Evolutionary conservation across 1,140 invertebrate species (phyloP).

Genomic region (Nymphalis io): DNA sequence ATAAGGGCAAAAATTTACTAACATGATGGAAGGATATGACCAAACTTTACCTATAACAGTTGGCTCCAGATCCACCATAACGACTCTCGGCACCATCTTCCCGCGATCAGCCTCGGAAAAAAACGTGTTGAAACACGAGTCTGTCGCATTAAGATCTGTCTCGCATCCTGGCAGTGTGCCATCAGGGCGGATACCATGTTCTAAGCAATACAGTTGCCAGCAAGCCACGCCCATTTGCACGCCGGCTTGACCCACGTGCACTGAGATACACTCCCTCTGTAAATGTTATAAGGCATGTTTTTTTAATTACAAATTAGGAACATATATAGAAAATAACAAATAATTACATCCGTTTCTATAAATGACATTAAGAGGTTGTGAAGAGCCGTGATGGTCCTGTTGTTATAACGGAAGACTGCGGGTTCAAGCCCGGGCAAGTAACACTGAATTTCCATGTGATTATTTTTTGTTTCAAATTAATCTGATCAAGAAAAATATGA

Average conservation of each 20-base stretch:
- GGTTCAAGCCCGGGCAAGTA: too few relatives aligned
- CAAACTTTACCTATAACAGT: conserved; percentile 82
- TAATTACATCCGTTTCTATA: too few relatives aligned
- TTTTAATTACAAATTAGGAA: too few relatives aligned
- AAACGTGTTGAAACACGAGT: conserved; percentile 82
- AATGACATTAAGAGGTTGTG: too few relatives aligned
- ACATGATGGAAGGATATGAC: too few relatives aligned
- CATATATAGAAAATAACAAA: too few relatives aligned
- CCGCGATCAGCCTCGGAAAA: conserved; percentile 84
- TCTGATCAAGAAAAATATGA: too few relatives aligned
- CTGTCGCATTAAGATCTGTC: conserved; percentile 54
- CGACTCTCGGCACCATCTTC: conserved; percentile 88
- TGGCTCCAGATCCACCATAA: conserved; percentile 91
- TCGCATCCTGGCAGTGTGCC: conserved; percentile 82
- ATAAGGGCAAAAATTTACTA: too few relatives aligned
- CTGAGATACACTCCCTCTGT: conserved; percentile 87
- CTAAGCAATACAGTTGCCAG: conserved; percentile 92
- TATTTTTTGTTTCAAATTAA: too few relatives aligned
- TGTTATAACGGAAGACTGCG: too few relatives aligned
- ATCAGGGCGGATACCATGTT: conserved; percentile 90
- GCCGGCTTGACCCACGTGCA: conserved; percentile 93
- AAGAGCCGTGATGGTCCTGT: too few relatives aligned
- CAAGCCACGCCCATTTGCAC: conserved; percentile 92
- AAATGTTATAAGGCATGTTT: background rate
- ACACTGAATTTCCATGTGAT: too few relatives aligned